Evolutionary conservation across 1,140 invertebrate species (phyloP).

Genomic region (Lucilia sericata): DNA sequence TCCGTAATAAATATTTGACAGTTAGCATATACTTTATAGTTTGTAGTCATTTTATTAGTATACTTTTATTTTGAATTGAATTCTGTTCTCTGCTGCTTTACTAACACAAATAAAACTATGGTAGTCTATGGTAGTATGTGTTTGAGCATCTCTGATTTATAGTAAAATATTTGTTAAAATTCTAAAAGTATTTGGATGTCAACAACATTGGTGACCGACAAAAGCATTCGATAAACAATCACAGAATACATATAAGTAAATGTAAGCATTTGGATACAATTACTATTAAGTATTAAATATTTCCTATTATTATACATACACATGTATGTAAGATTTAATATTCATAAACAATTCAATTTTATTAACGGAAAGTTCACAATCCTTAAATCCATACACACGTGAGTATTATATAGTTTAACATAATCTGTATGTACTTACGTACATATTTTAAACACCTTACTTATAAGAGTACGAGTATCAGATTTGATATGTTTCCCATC

Average conservation of each 20-base stretch:
- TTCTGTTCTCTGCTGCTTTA: no score
- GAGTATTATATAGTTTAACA: neutral
- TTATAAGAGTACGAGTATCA: neutral
- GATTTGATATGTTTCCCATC: no score
- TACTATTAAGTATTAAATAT: no score
- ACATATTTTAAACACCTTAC: neutral
- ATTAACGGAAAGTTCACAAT: neutral
- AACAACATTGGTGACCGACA: neutral
- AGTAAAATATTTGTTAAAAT: neutral
- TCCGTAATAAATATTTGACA: no score
- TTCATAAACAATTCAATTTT: neutral
- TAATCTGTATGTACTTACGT: neutral
- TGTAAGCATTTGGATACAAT: neutral
- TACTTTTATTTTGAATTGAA: no score
- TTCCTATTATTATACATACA: neutral
- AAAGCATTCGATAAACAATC: neutral
- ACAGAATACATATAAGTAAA: neutral
- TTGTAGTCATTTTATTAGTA: no score
- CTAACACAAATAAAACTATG: no score
- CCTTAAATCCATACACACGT: neutral
- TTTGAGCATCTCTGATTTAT: no score
- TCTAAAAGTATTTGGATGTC: neutral
- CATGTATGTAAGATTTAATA: neutral
- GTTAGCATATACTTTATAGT: no score
- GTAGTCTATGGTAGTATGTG: no score